Base-by-base conservation (phyloP, 2,113 vertebrate species). In the Protobothrops mucrosquamatus region DNA sequence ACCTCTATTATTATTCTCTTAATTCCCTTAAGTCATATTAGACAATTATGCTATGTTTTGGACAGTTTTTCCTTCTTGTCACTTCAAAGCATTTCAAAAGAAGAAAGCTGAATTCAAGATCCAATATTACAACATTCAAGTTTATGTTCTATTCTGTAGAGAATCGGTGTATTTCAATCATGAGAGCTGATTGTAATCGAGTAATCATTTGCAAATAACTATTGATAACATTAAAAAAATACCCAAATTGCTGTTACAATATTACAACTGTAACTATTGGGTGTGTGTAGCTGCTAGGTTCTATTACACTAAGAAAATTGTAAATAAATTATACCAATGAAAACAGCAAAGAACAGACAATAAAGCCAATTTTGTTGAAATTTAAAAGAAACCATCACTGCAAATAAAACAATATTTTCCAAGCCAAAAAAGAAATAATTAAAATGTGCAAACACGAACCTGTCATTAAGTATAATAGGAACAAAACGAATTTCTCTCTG, bases 401-500 rank as follows among this genome's bases (percentile, higher is more conserved):
- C 56, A 29, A 1, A 59, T 87, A 92, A 94, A 93, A n/a, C 2
- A 93, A 69, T 92, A 94, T 94, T 85, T 94, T 94, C 61, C 91
- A 56, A 39, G 93, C 18, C 46, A 91, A 85, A 95, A 93, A 55
- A 51, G 92, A 11, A 52, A 93, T 93, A 95, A 95, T 34, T 95
- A 93, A 94, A 95, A 93, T n/a, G 56, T 90, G 52, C 26, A 92
- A 88, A 54, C 56, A 89, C 94, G 87, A 91, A 85, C 64, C 52
- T 85, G 20, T 85, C 39, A 91, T 85, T 55, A 34, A 39, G 3
- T 52, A 18, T 55, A 91, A 55, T 55, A 23, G 14, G n/a, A 39
- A 20, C 18, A 74, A 64, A n/a, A 64, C 39, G 23, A 20, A 46
- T 89, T 24, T 59, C 1, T 51, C 26, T 12, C 9, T 26, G 39